phyloP scores from a whole-genome alignment of 2,113 vertebrate genomes.

The Apeltes quadracus region DNA sequence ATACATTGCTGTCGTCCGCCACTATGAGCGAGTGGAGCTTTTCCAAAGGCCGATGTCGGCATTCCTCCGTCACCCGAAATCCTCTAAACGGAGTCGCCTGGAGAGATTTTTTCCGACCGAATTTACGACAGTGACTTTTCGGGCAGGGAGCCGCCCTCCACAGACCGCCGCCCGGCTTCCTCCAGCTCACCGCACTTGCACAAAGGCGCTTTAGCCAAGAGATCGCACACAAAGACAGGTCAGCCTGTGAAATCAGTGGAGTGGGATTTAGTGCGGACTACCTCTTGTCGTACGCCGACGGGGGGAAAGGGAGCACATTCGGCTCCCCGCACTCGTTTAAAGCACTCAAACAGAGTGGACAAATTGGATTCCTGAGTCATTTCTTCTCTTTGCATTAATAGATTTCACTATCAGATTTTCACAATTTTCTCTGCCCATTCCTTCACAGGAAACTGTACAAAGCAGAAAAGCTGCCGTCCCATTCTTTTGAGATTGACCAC shows the following conservation, averaged over 20 bases:
- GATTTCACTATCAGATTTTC: constrained; percentile 17
- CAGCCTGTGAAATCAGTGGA: constrained; percentile 53
- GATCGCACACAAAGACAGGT: constrained; percentile 51
- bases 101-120: constrained; percentile 21
- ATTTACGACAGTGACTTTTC: constrained; percentile 60
- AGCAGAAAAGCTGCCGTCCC: constrained; percentile 93
- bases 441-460: constrained; percentile 86
- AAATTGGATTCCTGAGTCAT: constrained; percentile 38
- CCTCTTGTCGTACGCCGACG: constrained; percentile 63
- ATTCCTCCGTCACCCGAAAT: constrained; percentile 35
- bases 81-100: constrained; percentile 42
- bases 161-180: constrained; percentile 47
- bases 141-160: constrained; percentile 30
- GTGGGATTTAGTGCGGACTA: constrained; percentile 28
- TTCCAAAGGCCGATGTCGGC: constrained; percentile 32
- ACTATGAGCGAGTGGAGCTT: constrained; percentile 13
- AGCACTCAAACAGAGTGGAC: constrained; percentile 20
- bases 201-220: constrained; percentile 47
- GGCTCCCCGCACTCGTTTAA: constrained; percentile 36
- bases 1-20: not conserved
- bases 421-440: constrained; percentile 13
- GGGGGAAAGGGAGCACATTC: constrained; percentile 47
- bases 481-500: constrained; percentile 97
- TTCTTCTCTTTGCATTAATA: constrained; percentile 18
- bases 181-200: constrained; percentile 58